Evolutionary conservation across 2,113 vertebrate species (phyloP).

Genomic region (Neotoma lepida): DNA sequence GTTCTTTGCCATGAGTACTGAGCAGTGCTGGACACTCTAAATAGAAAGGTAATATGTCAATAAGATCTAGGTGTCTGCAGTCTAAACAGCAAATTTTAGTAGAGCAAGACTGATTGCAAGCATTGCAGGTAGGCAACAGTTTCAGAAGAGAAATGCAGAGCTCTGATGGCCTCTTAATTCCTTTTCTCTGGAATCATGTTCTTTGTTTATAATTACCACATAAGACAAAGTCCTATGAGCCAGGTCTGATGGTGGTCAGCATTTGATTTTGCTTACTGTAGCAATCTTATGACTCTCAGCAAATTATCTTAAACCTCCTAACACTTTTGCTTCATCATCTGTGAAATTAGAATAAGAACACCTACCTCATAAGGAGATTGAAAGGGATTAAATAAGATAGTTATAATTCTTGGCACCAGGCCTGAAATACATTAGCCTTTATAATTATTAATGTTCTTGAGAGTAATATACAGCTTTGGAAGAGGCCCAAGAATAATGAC

Average conservation of each 20-base stretch:
- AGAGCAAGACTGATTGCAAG: neutral
- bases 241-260: neutral
- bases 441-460: constrained; percentile 34
- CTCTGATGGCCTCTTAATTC: neutral
- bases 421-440: constrained; percentile 24
- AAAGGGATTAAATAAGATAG: constrained; percentile 35
- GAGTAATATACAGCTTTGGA: neutral
- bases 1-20: neutral
- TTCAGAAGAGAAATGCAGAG: neutral
- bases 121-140: neutral
- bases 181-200: neutral
- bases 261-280: neutral
- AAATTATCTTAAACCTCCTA: neutral
- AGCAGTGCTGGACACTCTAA: neutral
- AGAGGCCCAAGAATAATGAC: neutral
- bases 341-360: constrained; percentile 49
- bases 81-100: neutral
- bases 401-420: constrained; percentile 14
- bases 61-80: neutral
- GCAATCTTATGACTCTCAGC: neutral
- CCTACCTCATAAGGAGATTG: constrained; percentile 3
- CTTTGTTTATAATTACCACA: neutral
- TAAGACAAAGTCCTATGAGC: neutral
- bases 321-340: constrained; percentile 20
- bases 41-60: neutral